Evolutionary conservation across 1,140 invertebrate species (phyloP), one percentile per base, ranked within the genome.

Genomic region (Lineus longissimus): DNA sequence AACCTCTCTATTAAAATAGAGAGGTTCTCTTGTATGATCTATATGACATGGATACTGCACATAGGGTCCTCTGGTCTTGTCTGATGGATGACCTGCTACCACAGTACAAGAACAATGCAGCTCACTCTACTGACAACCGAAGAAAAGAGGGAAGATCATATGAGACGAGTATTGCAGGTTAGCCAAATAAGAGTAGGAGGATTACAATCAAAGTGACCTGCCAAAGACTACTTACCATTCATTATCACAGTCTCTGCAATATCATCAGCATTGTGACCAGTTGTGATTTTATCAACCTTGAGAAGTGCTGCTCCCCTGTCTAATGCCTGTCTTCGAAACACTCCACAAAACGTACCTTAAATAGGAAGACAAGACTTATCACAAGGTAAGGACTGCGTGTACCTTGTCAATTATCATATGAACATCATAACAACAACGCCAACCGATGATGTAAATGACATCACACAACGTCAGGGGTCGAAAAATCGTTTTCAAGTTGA

Each of bases 191-290:
- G n/a, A n/a, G n/a, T n/a, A n/a, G n/a, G n/a, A n/a, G n/a, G n/a
- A n/a, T n/a, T n/a, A n/a, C n/a, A n/a, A n/a, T n/a, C n/a, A n/a
- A n/a, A n/a, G n/a, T 61, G 27, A 55, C 41, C 2, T 43, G 59
- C 15, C 31, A 62, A n/a, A n/a, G n/a, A 15, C 27, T 0, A 71
- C 74, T 73, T 69, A 82, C 82, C 74, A 86, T 98, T 98, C 95
- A 98, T 98, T 17, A 98, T 78, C 13, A 98, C 91, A 17, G 97
- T 99, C 84, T 99, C 97, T 4, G 97, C 97, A 66, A 98, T 93
- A 81, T 99, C 97, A 85, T 99, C 97, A 40, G 97, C 97, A 89
- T 99, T 99, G 79, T 99, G 97, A 81, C 84, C 86, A 55, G 97
- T 99, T 9, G 93, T 95, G 76, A 99, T 91, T 79, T 93, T 94